phyloP scores from a whole-genome alignment of 2,888 invertebrate species.

The Cephus nigrinus region DNA sequence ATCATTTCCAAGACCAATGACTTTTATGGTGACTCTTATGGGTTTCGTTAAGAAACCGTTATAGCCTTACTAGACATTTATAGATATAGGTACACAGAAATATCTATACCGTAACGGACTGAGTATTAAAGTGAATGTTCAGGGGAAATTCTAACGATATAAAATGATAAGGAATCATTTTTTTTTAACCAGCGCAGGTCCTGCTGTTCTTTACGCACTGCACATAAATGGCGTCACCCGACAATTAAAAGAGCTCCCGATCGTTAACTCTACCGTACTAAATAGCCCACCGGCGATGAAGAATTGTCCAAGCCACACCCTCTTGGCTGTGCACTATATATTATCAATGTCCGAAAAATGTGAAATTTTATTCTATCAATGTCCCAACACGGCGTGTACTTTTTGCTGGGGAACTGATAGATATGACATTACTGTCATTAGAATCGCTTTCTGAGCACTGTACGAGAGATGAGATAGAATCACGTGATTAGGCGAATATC shows the following conservation, averaged over 20 bases:
- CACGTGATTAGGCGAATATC: not conserved
- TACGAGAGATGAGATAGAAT: not conserved
- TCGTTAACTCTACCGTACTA: slow-evolving; percentile 9
- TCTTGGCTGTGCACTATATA: not conserved
- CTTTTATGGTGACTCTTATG: not conserved
- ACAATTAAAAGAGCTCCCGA: slow-evolving; percentile 5
- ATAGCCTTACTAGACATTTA: not conserved
- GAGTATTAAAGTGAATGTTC: not conserved
- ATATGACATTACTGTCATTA: not conserved
- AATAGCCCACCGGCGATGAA: slow-evolving; percentile 2
- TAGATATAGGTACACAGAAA: not conserved
- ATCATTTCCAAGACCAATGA: not conserved
- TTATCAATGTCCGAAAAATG: not conserved
- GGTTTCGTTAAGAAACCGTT: not conserved
- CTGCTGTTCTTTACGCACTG: not conserved
- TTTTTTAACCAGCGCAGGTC: not conserved
- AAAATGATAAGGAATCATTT: not conserved
- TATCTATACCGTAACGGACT: not conserved
- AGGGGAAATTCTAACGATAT: not conserved
- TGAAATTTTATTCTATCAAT: not conserved
- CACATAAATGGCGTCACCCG: slow-evolving; percentile 3
- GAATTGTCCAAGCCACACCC: slow-evolving; percentile 10
- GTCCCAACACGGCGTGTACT: not conserved
- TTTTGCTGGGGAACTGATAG: not conserved
- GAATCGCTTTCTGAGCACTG: not conserved